phyloP scores from a whole-genome alignment of 2,797 vertebrate species.

The Pygocentrus nattereri region DNA sequence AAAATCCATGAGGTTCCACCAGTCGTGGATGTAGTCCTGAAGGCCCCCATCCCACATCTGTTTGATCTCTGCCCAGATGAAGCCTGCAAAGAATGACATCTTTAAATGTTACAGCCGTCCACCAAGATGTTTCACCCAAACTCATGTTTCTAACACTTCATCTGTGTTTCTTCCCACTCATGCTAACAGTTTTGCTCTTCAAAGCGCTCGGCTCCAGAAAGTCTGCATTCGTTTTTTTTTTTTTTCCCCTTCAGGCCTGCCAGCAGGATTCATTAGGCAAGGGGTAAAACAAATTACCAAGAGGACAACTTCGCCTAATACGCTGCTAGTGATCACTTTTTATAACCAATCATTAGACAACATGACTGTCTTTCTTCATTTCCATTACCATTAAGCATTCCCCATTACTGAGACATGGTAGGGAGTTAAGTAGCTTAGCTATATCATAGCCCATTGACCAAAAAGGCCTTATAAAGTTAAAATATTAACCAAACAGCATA shows the following conservation, averaged over 20 bases:
- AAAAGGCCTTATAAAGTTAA: neutral
- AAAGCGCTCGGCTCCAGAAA: neutral
- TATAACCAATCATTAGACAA: neutral
- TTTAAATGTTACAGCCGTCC: neutral
- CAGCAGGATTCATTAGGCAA: neutral
- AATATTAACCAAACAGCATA: neutral
- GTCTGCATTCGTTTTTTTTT: neutral
- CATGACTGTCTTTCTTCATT: neutral
- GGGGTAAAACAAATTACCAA: neutral
- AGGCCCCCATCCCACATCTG: constrained; percentile 99
- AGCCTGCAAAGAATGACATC: constrained; percentile 79
- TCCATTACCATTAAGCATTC: neutral
- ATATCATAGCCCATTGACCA: neutral
- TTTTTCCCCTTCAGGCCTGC: neutral
- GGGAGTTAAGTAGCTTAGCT: neutral
- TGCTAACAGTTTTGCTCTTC: constrained; percentile 24
- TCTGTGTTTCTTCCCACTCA: constrained; percentile 15
- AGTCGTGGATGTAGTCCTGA: constrained; percentile 97
- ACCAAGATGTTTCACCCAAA: neutral
- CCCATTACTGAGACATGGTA: neutral
- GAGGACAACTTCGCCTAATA: constrained; percentile 1
- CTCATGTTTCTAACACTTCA: constrained; percentile 2
- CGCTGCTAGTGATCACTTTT: neutral
- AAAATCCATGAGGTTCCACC: constrained; percentile 99
- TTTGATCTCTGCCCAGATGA: constrained; percentile 99